These are phyloP conservation scores for Caenorhabditis brenneri DNA, from an alignment of 1,140 invertebrate genomes.

Conservation along the genomic window DNA sequence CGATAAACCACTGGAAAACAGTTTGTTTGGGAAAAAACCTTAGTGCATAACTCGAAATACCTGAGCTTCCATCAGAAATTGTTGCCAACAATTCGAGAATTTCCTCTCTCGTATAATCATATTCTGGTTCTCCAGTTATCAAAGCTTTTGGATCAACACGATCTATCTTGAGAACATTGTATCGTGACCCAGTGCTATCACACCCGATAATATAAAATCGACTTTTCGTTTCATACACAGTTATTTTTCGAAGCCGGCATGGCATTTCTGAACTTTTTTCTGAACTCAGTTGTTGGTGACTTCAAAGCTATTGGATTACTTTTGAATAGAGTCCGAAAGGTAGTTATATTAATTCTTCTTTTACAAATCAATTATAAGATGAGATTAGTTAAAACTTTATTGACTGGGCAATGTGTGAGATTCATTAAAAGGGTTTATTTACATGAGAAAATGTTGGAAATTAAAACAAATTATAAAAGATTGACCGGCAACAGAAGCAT, in stretches of 20 bases:
- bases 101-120: conserved; percentile 63
- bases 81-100: conserved; percentile 67
- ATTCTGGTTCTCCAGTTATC: conserved; percentile 65
- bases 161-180: conserved; percentile 67
- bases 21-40: not conserved
- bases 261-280: conserved; percentile 46
- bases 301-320: too few species aligned
- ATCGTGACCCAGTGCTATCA: conserved; percentile 63
- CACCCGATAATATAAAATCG: conserved; percentile 69
- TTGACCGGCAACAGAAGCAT: too few species aligned
- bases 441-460: not conserved
- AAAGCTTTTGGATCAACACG: conserved; percentile 60
- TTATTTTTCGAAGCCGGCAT: conserved; percentile 54
- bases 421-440: not conserved
- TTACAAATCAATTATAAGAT: too few species aligned
- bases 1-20: conserved; percentile 37
- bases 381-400: not conserved
- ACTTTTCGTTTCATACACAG: conserved; percentile 66
- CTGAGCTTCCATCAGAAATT: conserved; percentile 65
- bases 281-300: too few species aligned
- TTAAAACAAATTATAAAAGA: too few species aligned
- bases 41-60: conserved; percentile 58
- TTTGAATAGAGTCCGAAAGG: too few species aligned
- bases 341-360: too few species aligned
- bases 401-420: not conserved